Evolutionary conservation across 2,888 invertebrate species (phyloP), one percentile per base, ranked within the genome.

Genomic region (Melinaea marsaeus): DNA sequence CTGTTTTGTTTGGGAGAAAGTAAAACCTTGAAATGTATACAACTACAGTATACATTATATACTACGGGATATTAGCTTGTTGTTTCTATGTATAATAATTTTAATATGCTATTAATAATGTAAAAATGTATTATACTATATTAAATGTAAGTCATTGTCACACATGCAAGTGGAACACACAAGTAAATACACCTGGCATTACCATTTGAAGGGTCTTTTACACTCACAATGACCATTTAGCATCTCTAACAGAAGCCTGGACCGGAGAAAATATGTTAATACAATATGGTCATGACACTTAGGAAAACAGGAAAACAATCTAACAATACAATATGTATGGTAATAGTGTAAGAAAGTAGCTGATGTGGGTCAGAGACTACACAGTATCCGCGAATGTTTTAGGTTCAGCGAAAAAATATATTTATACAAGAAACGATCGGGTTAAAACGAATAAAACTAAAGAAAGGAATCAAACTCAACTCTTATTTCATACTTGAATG

Each of bases 201-300:
- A 60, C 37, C 57, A 64, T 62, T 60, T 77, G 80, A 83, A 87
- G 86, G 86, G 85, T 80, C 77, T 80, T 79, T 48, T 56, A 62
- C 80, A 85, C 81, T 81, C 82, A 83, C 83, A 86, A 74, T 76
- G 42, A 13, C 80, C 83, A 81, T 85, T 88, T 87, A 87, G 83
- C 81, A 80, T 76, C 78, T 79, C 85, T 83, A 82, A 84, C 80
- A 77, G 72, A 76, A 76, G 77, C 79, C 81, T 80, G 70, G 86
- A 86, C 85, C 83, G 80, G 86, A 80, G 85, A 86, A 87, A 86
- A 80, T 76, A 77, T 78, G 81, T 78, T 81, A 77, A 75, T 74
- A 60, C 54, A 60, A 59, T 58, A 64, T 58, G 58, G 65, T 56
- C 70, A 66, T 67, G 68, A 67, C 69, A 69, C 62, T 72, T 60